phyloP scores from a whole-genome alignment of 2,113 vertebrate genomes.

The Tachycineta bicolor region DNA sequence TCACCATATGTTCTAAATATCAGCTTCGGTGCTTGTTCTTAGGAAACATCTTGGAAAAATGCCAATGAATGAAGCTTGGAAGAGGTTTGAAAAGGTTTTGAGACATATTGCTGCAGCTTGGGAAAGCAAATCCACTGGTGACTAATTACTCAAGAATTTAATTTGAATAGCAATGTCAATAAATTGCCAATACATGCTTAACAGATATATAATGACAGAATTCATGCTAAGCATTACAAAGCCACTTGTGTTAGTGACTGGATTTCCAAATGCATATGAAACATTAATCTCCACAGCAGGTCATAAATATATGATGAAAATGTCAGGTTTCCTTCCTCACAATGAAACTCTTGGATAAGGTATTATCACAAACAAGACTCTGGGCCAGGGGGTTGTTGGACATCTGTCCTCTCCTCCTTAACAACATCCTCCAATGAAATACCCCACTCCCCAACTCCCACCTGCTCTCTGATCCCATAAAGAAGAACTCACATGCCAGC shows the following conservation, averaged over 20 bases:
- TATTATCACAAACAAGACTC: constrained; percentile 11
- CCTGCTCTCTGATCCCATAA: neutral
- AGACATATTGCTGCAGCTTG: constrained; percentile 76
- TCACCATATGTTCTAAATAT: constrained; percentile 81
- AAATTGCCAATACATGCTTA: constrained; percentile 72
- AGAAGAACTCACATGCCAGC: neutral
- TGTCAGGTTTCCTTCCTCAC: constrained; percentile 28
- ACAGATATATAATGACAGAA: constrained; percentile 43
- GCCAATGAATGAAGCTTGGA: constrained; percentile 75
- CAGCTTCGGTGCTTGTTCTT: constrained; percentile 75
- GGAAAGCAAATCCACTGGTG: constrained; percentile 76
- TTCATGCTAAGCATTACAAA: constrained; percentile 42
- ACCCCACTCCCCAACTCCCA: neutral
- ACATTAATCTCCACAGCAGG: constrained; percentile 42
- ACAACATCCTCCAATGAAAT: neutral
- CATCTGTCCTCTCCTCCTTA: neutral
- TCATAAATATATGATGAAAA: constrained; percentile 68
- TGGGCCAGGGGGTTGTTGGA: neutral
- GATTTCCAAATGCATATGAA: constrained; percentile 66
- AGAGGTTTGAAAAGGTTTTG: constrained; percentile 79
- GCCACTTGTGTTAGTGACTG: neutral
- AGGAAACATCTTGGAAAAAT: constrained; percentile 79
- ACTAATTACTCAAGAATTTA: constrained; percentile 77
- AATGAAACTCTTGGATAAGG: constrained; percentile 45
- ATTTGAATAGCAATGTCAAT: constrained; percentile 75